phyloP scores from a whole-genome alignment of 2,113 vertebrate genomes.

The Chamaea fasciata region DNA sequence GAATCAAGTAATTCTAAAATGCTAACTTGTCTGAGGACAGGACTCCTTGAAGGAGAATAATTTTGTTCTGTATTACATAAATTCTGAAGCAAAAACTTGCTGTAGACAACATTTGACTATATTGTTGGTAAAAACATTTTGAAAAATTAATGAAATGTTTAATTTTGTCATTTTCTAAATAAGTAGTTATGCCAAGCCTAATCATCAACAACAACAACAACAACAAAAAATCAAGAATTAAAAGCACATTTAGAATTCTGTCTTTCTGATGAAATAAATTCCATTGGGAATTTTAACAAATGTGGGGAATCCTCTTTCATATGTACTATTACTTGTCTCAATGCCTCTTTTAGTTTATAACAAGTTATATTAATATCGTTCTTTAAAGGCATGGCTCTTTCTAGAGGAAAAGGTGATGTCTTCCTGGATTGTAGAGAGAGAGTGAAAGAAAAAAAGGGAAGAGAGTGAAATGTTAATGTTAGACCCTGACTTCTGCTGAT shows the following conservation, averaged over 20 bases:
- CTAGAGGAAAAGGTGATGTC: background rate
- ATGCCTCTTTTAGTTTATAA: background rate
- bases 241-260: background rate
- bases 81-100: background rate
- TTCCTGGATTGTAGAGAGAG: background rate
- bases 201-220: background rate
- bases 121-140: background rate
- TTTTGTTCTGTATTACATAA: background rate
- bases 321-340: background rate
- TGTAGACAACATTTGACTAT: background rate
- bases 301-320: background rate
- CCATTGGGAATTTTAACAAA: background rate
- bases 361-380: background rate
- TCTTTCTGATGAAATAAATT: background rate
- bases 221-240: background rate
- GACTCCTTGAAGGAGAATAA: background rate
- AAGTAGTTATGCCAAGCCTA: background rate
- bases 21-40: background rate
- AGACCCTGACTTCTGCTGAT: background rate
- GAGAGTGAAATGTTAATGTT: background rate
- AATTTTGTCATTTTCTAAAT: background rate
- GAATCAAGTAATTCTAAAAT: background rate
- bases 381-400: background rate
- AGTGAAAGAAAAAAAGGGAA: background rate
- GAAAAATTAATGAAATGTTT: background rate